Evolutionary conservation across 2,113 vertebrate genomes (phyloP).

Genomic region (Ranitomeya variabilis): DNA sequence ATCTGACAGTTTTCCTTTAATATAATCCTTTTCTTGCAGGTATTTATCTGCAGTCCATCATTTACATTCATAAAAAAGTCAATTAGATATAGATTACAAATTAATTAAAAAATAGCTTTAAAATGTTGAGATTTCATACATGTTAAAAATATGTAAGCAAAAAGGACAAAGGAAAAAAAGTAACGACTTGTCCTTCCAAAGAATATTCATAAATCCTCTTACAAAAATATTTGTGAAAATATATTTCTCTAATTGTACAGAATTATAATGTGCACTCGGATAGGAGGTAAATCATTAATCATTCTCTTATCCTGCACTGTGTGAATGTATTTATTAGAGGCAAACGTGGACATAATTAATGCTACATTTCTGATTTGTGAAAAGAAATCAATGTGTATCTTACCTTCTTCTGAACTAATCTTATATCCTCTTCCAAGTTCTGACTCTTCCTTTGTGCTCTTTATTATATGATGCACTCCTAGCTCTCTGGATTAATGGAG

Average conservation of each 20-base stretch:
- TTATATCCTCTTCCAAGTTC: background rate
- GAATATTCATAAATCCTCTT: background rate
- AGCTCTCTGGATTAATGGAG: background rate
- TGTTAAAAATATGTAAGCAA: background rate
- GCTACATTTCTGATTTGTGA: background rate
- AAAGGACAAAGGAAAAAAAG: background rate
- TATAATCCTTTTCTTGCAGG: too few relatives aligned
- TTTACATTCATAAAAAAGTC: too few relatives aligned
- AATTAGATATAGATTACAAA: background rate
- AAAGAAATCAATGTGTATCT: background rate
- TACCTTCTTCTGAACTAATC: background rate
- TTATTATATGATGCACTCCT: background rate
- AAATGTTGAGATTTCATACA: background rate
- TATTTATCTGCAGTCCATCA: too few relatives aligned
- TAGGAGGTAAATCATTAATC: background rate
- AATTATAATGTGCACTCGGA: background rate
- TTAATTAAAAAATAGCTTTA: background rate
- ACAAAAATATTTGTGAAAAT: background rate
- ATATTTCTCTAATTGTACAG: background rate
- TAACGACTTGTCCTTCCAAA: too few relatives aligned
- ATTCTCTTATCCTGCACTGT: background rate
- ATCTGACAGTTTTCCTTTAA: too few relatives aligned
- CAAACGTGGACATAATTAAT: background rate
- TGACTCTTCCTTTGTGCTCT: background rate
- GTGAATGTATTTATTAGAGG: background rate